Conservation (phyloP, 2,113 vertebrate genomes). For the Donacobius atricapilla region DNA sequence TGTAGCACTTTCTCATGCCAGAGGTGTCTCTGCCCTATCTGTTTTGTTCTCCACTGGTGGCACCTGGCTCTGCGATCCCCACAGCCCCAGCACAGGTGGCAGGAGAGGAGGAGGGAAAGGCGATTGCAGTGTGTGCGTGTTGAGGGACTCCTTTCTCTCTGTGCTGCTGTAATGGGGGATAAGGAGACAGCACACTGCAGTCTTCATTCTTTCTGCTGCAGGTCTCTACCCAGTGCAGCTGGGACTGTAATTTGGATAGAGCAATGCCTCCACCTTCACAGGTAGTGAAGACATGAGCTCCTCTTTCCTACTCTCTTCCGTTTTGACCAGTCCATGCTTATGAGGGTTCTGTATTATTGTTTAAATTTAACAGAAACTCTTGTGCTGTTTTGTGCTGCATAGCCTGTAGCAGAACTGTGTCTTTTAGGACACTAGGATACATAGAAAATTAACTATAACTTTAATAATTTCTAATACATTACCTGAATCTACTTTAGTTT, state of each 20-base stretch:
- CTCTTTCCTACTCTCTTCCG: neutral
- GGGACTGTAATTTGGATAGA: neutral
- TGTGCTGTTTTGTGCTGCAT: neutral
- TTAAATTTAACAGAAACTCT: neutral
- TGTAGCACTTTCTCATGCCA: neutral
- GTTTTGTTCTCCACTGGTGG: neutral
- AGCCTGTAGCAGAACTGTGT: neutral
- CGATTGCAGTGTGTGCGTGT: rapidly evolving
- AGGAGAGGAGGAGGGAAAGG: neutral
- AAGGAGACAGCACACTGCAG: neutral
- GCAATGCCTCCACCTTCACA: neutral
- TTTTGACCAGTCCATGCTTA: neutral
- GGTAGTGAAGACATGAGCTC: neutral
- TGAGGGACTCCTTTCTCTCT: neutral
- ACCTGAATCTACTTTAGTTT: neutral
- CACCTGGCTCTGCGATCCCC: neutral
- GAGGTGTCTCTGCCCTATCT: neutral
- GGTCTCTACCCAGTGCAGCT: neutral
- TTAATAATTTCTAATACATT: neutral
- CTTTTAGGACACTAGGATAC: neutral
- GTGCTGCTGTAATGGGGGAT: neutral
- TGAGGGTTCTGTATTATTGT: neutral
- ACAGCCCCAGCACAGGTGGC: rapidly evolving
- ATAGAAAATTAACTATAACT: neutral
- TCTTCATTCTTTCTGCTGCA: neutral